These are phyloP conservation scores for Drosophila serrata DNA, from an alignment of 1,140 invertebrate species.

Conservation along the genomic window DNA sequence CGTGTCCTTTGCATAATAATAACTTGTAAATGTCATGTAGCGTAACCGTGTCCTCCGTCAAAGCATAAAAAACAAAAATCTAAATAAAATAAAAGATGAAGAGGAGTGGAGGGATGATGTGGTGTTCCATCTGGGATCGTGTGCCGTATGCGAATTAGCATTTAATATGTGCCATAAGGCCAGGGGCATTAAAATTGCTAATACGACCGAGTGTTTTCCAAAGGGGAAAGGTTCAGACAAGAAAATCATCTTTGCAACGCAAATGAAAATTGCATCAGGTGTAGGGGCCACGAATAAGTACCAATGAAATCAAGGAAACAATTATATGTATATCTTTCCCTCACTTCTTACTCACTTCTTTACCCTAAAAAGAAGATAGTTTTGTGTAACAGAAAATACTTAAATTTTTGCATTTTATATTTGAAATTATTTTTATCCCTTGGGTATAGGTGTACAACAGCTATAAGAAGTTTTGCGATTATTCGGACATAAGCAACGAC, in stretches of 20 bases:
- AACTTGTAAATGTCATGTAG: conserved; percentile 82
- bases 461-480: too few species aligned
- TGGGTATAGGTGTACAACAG: too few species aligned
- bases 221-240: conserved; percentile 4
- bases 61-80: conserved; percentile 7
- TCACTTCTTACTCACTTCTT: too few species aligned
- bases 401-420: too few species aligned
- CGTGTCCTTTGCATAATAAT: conserved; percentile 82
- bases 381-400: too few species aligned
- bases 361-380: too few species aligned
- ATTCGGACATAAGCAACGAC: too few species aligned
- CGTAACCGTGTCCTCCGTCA: conserved; percentile 36
- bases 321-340: too few species aligned
- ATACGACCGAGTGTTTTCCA: conserved; percentile 40
- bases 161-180: conserved; percentile 74
- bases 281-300: neutral
- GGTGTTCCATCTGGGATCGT: conserved; percentile 32
- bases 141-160: conserved; percentile 69
- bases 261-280: conserved; percentile 19
- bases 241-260: neutral
- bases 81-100: conserved; percentile 18
- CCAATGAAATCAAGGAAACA: too few species aligned
- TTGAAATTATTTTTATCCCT: too few species aligned
- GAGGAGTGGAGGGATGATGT: neutral
- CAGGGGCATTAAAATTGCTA: conserved; percentile 74